A percentile compares a stretch with the other conserved stretches of the same genome.
Conservation (phyloP, 2,888 invertebrate genomes). For the Leucophenga maculata region DNA sequence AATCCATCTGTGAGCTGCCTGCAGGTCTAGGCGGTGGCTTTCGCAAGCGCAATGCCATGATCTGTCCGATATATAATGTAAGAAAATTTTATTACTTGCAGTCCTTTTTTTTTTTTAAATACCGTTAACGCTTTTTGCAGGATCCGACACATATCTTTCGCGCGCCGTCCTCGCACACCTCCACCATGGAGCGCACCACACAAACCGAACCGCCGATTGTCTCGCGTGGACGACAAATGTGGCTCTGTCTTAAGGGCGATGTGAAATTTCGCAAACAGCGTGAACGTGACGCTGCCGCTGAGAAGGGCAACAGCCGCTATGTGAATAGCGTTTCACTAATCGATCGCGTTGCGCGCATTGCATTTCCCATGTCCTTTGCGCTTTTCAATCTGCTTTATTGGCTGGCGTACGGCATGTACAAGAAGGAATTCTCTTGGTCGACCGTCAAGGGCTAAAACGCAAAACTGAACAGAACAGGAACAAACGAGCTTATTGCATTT, state of each 20-base stretch:
- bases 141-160: slow-evolving; percentile 72
- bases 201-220: slow-evolving; percentile 83
- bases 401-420: slow-evolving; percentile 86
- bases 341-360: slow-evolving; percentile 84
- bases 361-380: slow-evolving; percentile 90
- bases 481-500: background rate
- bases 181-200: slow-evolving; percentile 86
- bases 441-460: slow-evolving; percentile 52
- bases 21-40: slow-evolving; percentile 64
- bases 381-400: slow-evolving; percentile 92
- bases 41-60: slow-evolving; percentile 75
- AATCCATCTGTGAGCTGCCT: slow-evolving; percentile 59
- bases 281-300: slow-evolving; percentile 80
- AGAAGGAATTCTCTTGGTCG: slow-evolving; percentile 71
- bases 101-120: background rate
- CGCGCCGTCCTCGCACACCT: slow-evolving; percentile 70
- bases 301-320: slow-evolving; percentile 74
- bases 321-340: slow-evolving; percentile 91
- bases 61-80: slow-evolving; percentile 79
- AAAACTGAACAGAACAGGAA: background rate
- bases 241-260: slow-evolving; percentile 86
- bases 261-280: slow-evolving; percentile 83
- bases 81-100: slow-evolving; percentile 39
- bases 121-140: slow-evolving; percentile 51
- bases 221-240: slow-evolving; percentile 84